phyloP scores from a whole-genome alignment of 2,888 invertebrate species.

The Fragum sueziense region DNA sequence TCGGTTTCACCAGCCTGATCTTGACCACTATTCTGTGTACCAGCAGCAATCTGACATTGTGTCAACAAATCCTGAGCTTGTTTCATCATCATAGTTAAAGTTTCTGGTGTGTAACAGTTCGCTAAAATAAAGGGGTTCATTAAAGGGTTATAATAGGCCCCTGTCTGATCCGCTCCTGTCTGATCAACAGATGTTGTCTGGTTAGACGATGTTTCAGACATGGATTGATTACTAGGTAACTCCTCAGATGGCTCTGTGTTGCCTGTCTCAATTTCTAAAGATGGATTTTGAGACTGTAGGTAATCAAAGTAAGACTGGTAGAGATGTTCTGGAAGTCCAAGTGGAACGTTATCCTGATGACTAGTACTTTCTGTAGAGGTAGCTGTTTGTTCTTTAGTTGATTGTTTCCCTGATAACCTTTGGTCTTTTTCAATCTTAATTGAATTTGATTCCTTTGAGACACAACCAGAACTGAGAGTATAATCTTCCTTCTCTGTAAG shows the following conservation, averaged over 20 bases:
- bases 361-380: neutral
- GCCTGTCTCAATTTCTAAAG: no score
- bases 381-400: no score
- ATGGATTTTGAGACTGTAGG: no score
- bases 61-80: neutral
- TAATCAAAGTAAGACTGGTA: slow-evolving; percentile 3
- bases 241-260: neutral
- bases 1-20: no score
- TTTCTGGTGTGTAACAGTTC: neutral
- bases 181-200: neutral
- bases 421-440: no score
- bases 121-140: neutral
- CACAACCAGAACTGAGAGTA: no score
- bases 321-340: neutral
- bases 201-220: neutral
- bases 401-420: no score
- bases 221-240: neutral
- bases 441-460: no score
- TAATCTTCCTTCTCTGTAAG: no score
- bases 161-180: neutral
- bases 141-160: neutral
- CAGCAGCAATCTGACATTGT: neutral
- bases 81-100: neutral
- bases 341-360: neutral
- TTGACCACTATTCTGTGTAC: no score